Evolutionary conservation across 2,113 vertebrate species (phyloP), one percentile per base, ranked within the genome.

Genomic region (Hemicordylus capensis): DNA sequence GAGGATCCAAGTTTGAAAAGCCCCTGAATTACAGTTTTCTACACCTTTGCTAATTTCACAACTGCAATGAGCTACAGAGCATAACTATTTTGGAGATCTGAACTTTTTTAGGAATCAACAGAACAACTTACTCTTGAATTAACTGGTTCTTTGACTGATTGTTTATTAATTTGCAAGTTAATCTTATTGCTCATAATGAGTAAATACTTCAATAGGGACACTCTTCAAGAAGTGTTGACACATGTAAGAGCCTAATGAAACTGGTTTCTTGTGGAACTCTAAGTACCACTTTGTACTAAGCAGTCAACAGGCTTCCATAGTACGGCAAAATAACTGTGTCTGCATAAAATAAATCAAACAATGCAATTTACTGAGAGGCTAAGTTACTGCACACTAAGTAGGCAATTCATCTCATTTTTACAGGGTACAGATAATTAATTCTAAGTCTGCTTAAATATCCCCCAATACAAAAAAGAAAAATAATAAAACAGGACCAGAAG

Each of bases 121-220:
- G 59, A 67, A 2, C 14, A 82, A 51, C 22, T 72, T 84, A 46
- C 83, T 54, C 2, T 70, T 31, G 1, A 64, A 19, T 0, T 17
- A 56, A 15, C 12, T 10, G 2, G 58, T 28, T 37, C 58, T 63
- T 56, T 84, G 88, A 70, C 12, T 58, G 0, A 22, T 54, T 67
- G 14, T 22, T 1, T 9, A 73, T 0, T 56, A 28, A 81, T 63
- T 79, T 20, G 37, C 69, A 85, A 84, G 42, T 6, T n/a, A 87
- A 0, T 0, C 3, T 7, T 58, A 5, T 0, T 84, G 37, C 54
- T 84, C 39, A 26, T 79, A 54, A 31, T 31, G 64, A 83, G 7
- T 39, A 76, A 74, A 48, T 17, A 56, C 2, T 56, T 66, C 66
- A 39, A 56, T 6, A 76, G 24, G n/a, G 8, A n/a, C 2, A 69